Conservation (phyloP, 1,140 invertebrate species). For the Drosophila truncata region DNA sequence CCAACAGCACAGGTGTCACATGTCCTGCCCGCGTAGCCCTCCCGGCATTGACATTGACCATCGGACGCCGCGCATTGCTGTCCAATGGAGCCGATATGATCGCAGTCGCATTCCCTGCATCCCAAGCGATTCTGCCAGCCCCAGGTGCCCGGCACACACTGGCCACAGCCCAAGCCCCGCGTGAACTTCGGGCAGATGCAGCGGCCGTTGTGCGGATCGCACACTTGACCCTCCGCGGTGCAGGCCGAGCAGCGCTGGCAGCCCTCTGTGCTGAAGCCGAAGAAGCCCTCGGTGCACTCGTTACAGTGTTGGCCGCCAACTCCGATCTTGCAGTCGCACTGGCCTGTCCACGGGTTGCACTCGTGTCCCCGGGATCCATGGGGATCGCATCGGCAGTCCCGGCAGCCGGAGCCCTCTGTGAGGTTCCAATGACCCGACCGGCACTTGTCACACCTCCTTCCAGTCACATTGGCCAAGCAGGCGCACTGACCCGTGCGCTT, state of each 20-base stretch:
- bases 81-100: slow-evolving; percentile 88
- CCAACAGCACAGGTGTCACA: slow-evolving; percentile 94
- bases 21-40: slow-evolving; percentile 92
- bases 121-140: slow-evolving; percentile 90
- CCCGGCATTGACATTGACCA: slow-evolving; percentile 93
- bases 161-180: slow-evolving; percentile 91
- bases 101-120: slow-evolving; percentile 93
- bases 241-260: slow-evolving; percentile 94
- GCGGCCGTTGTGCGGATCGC: slow-evolving; percentile 93
- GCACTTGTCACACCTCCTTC: slow-evolving; percentile 95
- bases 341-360: slow-evolving; percentile 92
- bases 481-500: slow-evolving; percentile 94
- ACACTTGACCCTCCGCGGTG: slow-evolving; percentile 92
- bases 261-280: slow-evolving; percentile 92
- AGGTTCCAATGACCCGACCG: slow-evolving; percentile 93
- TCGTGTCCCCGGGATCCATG: slow-evolving; percentile 89
- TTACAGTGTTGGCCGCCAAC: slow-evolving; percentile 93
- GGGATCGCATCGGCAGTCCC: slow-evolving; percentile 90
- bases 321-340: slow-evolving; percentile 94
- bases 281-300: slow-evolving; percentile 91
- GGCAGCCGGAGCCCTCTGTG: slow-evolving; percentile 88
- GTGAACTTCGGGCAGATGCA: slow-evolving; percentile 95
- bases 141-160: slow-evolving; percentile 92
- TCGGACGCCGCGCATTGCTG: slow-evolving; percentile 90
- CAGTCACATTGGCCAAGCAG: slow-evolving; percentile 94